These are phyloP conservation scores for Rhinogobio ventralis DNA, from an alignment of 2,797 vertebrate species.

Conservation along the genomic window DNA sequence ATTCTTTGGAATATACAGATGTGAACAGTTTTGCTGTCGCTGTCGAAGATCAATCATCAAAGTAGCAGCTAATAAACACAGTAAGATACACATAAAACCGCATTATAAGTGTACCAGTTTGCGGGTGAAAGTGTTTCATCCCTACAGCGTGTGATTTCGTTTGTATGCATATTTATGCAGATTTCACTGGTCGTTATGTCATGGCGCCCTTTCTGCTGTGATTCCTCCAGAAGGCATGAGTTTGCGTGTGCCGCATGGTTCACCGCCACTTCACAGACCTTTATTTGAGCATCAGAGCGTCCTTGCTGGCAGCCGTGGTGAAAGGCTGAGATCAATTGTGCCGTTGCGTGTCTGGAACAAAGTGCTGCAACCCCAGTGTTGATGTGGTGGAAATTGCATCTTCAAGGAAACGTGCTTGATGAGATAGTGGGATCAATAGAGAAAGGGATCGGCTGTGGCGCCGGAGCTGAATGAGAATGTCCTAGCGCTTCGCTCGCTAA, in stretches of 20 bases:
- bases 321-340: slow-evolving; percentile 75
- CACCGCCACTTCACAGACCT: neutral
- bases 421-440: slow-evolving; percentile 81
- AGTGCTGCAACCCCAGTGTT: slow-evolving; percentile 71
- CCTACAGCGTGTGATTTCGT: neutral
- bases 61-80: neutral
- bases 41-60: neutral
- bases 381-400: slow-evolving; percentile 82
- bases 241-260: neutral
- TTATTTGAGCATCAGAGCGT: neutral
- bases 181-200: neutral
- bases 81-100: neutral
- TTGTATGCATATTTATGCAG: neutral
- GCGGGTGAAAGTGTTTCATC: neutral
- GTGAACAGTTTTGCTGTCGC: too few species aligned
- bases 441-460: slow-evolving; percentile 27
- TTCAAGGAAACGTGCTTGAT: slow-evolving; percentile 81
- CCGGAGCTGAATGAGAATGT: slow-evolving; percentile 70
- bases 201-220: neutral
- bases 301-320: slow-evolving; percentile 8
- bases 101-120: neutral
- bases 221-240: neutral
- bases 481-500: slow-evolving; percentile 53
- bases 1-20: neutral
- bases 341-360: slow-evolving; percentile 70